Evolutionary conservation across 2,888 invertebrate genomes (phyloP).

Genomic region (Acanthacorydalis orientalis): DNA sequence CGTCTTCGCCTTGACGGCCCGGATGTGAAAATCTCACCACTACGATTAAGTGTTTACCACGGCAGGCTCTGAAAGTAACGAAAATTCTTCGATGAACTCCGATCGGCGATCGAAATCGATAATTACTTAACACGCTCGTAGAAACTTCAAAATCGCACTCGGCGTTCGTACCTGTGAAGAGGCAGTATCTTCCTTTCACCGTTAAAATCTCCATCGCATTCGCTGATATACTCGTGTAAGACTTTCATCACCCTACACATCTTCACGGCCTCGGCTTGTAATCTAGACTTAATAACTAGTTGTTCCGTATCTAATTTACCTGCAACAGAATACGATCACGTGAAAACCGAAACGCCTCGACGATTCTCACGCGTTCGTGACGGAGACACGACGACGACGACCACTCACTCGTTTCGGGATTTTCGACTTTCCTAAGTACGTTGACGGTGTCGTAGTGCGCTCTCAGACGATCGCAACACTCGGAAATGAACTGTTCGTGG

Average conservation of each 20-base stretch:
- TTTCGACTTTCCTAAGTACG: constrained; percentile 35
- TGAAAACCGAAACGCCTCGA: too few relatives aligned
- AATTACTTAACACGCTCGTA: not conserved
- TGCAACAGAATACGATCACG: constrained; percentile 11
- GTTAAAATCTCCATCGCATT: constrained; percentile 78
- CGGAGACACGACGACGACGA: too few relatives aligned
- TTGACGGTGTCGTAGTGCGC: constrained; percentile 73
- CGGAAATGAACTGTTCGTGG: constrained; percentile 82
- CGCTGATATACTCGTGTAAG: constrained; percentile 85
- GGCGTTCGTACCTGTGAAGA: constrained; percentile 42
- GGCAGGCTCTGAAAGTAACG: constrained; percentile 50
- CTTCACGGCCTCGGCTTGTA: constrained; percentile 54
- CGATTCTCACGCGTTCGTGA: not conserved
- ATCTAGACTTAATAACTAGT: constrained; percentile 28
- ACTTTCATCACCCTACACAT: constrained; percentile 91
- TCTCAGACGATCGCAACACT: constrained; percentile 79
- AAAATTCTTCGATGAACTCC: not conserved
- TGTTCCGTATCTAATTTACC: constrained; percentile 27
- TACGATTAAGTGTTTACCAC: constrained; percentile 77
- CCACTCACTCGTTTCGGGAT: constrained; percentile 24
- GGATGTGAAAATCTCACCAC: constrained; percentile 78
- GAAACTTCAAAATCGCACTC: not conserved
- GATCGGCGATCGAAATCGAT: not conserved
- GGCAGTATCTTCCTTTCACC: constrained; percentile 82
- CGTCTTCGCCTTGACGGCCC: constrained; percentile 75